phyloP scores from a whole-genome alignment of 2,797 vertebrate genomes.

The Lophotriccus pileatus region DNA sequence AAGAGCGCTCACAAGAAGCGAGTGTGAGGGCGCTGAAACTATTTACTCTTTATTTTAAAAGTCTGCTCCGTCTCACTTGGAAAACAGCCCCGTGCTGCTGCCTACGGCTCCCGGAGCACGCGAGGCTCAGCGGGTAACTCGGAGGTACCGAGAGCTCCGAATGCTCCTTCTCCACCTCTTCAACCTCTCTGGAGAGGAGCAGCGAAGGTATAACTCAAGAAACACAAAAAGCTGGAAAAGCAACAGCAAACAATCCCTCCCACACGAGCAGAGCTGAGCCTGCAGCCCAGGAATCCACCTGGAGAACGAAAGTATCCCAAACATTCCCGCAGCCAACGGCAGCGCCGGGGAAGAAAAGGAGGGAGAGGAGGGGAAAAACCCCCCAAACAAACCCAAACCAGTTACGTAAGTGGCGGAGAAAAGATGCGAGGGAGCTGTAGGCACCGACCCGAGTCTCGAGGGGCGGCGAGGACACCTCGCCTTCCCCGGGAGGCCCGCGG shows the following conservation, averaged over 20 bases:
- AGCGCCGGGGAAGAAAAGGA: neutral
- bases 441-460: neutral
- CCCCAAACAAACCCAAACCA: neutral
- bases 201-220: neutral
- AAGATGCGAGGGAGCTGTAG: neutral
- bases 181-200: neutral
- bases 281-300: slow-evolving; percentile 55
- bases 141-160: neutral
- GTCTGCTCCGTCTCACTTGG: neutral
- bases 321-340: slow-evolving; percentile 37
- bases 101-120: neutral
- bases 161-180: neutral
- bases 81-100: neutral
- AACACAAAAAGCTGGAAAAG: slow-evolving; percentile 3
- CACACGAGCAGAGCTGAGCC: neutral
- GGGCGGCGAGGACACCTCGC: neutral
- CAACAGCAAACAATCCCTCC: slow-evolving; percentile 36
- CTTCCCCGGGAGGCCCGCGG: neutral
- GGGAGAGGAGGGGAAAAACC: neutral
- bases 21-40: neutral
- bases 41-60: neutral
- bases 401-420: neutral
- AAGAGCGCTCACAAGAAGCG: accelerated
- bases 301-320: slow-evolving; percentile 51
- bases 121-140: neutral